Conservation (phyloP, 2,113 vertebrate genomes). For the Ornithorhynchus anatinus region DNA sequence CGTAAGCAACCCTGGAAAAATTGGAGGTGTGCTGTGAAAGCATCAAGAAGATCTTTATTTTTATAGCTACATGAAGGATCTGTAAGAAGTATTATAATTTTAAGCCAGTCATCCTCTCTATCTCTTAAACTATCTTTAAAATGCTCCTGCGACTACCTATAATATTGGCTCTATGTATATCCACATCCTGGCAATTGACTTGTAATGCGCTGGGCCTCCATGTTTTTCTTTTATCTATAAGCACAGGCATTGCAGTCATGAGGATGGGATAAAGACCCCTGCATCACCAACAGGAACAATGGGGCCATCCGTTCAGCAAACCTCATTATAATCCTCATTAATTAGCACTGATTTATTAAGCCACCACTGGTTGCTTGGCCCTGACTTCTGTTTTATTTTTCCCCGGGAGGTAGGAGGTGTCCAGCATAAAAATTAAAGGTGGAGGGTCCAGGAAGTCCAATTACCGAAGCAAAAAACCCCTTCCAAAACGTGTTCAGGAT, state of each 20-base stretch:
- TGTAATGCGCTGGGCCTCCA: neutral
- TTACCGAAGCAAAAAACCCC: neutral
- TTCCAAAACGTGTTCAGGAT: neutral
- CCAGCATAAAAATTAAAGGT: too few relatives aligned
- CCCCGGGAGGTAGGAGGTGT: too few relatives aligned
- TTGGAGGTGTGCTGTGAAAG: slow-evolving; percentile 6
- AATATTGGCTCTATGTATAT: slow-evolving; percentile 21
- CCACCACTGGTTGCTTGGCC: too few relatives aligned
- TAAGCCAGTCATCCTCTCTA: slow-evolving; percentile 32
- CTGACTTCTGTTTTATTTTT: too few relatives aligned
- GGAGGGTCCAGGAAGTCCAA: neutral
- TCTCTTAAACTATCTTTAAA: slow-evolving; percentile 51
- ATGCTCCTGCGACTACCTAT: slow-evolving; percentile 29
- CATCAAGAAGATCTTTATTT: slow-evolving; percentile 32
- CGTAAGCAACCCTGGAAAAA: neutral
- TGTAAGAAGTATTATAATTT: slow-evolving; percentile 29
- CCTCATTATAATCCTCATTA: neutral
- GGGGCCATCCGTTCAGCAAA: neutral
- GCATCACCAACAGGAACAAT: neutral
- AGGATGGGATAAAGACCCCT: neutral
- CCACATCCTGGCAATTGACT: slow-evolving; percentile 51
- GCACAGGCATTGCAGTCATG: neutral
- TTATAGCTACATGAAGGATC: slow-evolving; percentile 24
- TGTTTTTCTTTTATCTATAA: neutral
- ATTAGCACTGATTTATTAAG: too few relatives aligned